Conservation (phyloP, 2,888 invertebrate genomes). For the Nomada fabriciana region DNA sequence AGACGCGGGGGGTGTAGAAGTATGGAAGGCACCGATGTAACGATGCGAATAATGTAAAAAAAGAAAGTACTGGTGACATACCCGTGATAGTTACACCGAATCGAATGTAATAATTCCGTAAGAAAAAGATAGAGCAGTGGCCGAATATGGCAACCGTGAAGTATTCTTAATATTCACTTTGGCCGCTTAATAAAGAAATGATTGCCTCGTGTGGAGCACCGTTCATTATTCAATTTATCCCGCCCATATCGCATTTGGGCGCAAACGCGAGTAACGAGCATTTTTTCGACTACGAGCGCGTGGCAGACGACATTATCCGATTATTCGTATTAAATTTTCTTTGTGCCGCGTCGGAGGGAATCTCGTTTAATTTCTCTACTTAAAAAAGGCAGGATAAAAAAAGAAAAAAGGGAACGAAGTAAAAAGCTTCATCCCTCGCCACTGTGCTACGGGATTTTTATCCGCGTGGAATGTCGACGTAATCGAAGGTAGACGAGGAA, state of each 20-base stretch:
- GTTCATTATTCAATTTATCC: neutral
- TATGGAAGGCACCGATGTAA: neutral
- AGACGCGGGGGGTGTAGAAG: neutral
- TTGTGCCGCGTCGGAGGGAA: constrained; percentile 25
- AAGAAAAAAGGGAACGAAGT: neutral
- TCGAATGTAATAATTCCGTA: no score
- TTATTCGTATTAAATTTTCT: constrained; percentile 41
- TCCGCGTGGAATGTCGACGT: constrained; percentile 59
- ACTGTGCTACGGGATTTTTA: constrained; percentile 50
- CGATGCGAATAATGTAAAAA: neutral
- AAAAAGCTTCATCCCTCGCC: constrained; percentile 27
- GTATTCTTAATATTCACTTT: no score
- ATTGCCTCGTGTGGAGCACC: neutral
- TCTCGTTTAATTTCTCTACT: constrained; percentile 53
- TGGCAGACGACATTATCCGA: constrained; percentile 12
- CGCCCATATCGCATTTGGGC: no score
- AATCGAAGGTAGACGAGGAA: constrained; percentile 69
- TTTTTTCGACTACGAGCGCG: neutral
- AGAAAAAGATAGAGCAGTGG: no score
- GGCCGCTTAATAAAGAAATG: neutral
- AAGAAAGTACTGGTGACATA: no score
- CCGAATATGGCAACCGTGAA: no score
- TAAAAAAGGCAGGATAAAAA: neutral
- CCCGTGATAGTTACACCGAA: no score
- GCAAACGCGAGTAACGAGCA: neutral